phyloP scores from a whole-genome alignment of 2,797 vertebrate species.

The Eupleurogrammus muticus region DNA sequence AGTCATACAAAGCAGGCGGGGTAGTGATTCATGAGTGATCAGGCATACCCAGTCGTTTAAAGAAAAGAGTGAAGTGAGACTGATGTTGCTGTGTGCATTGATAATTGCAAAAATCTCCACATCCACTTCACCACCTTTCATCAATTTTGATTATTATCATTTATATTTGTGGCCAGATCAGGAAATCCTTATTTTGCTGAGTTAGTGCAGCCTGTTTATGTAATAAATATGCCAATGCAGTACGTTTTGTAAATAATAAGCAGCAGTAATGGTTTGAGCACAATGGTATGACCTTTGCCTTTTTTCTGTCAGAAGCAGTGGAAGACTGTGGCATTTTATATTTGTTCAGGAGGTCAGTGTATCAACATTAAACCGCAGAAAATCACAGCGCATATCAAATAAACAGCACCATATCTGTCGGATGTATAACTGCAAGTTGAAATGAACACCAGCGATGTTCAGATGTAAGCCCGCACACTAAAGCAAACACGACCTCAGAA shows the following conservation, averaged over 20 bases:
- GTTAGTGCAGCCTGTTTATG: neutral
- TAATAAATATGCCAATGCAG: conserved; percentile 3
- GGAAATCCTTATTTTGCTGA: conserved; percentile 22
- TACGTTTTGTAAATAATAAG: neutral
- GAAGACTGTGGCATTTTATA: conserved; percentile 36
- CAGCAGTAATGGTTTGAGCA: conserved; percentile 13
- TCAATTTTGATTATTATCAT: conserved; percentile 15
- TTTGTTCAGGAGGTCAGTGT: conserved; percentile 36
- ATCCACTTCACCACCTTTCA: conserved; percentile 10
- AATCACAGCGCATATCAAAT: conserved; percentile 53
- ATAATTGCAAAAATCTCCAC: conserved; percentile 35
- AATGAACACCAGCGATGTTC: conserved; percentile 12
- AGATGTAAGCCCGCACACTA: conserved; percentile 25
- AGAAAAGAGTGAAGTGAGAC: conserved; percentile 44
- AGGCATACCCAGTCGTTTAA: conserved; percentile 50
- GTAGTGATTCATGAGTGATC: conserved; percentile 47
- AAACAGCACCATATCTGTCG: conserved; percentile 24
- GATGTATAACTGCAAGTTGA: conserved; percentile 23
- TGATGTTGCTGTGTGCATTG: conserved; percentile 48
- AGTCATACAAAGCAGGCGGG: conserved; percentile 29
- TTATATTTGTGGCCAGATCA: conserved; percentile 20
- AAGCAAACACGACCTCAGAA: conserved; percentile 31
- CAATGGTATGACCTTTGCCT: conserved; percentile 29
- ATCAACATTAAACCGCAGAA: conserved; percentile 44
- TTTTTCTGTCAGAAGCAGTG: conserved; percentile 30